Evolutionary conservation across 2,888 invertebrate species (phyloP), one percentile per base, ranked within the genome.

Genomic region (Plebejus anna): DNA sequence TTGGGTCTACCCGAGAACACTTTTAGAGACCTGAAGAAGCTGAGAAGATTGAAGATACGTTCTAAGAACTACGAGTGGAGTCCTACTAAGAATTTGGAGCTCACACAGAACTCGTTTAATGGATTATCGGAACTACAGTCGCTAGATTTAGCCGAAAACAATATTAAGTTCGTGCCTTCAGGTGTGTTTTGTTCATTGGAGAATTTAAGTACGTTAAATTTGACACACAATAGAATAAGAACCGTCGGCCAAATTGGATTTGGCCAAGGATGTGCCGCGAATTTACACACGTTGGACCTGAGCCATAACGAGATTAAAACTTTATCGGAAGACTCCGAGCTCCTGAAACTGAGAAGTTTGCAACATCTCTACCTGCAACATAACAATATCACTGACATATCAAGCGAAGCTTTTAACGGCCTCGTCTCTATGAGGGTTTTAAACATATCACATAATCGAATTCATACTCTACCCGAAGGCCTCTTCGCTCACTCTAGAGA

Each of bases 381-480:
- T 87, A 98, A 98, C 88, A 96, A 97, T 85, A 96, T 98, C 80
- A 95, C 95, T 77, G 96, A 97, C 83, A 95, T 98, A 84, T 96
- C 96, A 79, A 95, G 96, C 82, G 96, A 97, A 86, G 96, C 97
- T 28, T 95, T 98, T 81, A 95, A 96, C 79, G 97, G 97, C 70
- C 94, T 98, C 75, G 95, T 96, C 61, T 96, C 96, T 73, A 93
- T 98, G 87, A 95, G 97, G 82, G 95, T 97, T 61, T 90, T 99
- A 76, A 98, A 98, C 94, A 94, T 98, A 85, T 97, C 98, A 82
- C 96, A 97, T 88, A 99, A 99, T 89, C 96, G 96, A 80, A 91
- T 99, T 82, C 96, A 96, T 82, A 95, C 96, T 28, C 89, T 98
- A 84, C 98, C 98, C 0, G 96, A 97, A 82, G 96, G 96, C 72